Evolutionary conservation across 2,797 vertebrate genomes (phyloP), one percentile per base, ranked within the genome.

Genomic region (Cirrhinus mrigala): DNA sequence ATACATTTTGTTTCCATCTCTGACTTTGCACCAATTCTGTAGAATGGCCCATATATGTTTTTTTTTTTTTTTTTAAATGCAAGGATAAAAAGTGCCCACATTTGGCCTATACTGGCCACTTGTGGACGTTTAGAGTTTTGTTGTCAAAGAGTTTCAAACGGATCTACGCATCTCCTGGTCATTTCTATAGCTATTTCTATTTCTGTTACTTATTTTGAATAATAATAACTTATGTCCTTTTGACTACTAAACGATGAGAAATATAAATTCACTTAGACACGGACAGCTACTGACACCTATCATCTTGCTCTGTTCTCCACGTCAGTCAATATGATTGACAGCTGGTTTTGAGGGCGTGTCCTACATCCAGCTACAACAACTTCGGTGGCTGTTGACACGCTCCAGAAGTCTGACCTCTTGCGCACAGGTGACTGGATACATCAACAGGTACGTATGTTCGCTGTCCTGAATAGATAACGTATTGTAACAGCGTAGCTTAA

Each of bases 271-370:
- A 46, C 46, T 3, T 18, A 18, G 0, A 27, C 56, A 46, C 2
- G 37, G 24, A 46, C 16, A 44, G 33, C n/a, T 15, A 18, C 1
- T 54, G 15, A 54, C 20, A 60, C 2, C 22, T 24, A 10, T 8
- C 3, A 20, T 56, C 24, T 79, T 48, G 7, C 40, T 48, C 8
- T 68, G 16, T 37, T 37, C 27, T 29, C 14, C 14, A 8, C 48
- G 73, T 29, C 60, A 76, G 1, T 54, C 54, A 79, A 12, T 79
- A 37, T 62, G 66, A 60, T 71, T 48, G 68, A 74, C 84, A 80
- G 1, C 40, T 74, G 84, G 58, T 44, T 52, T 79, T n/a, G 29
- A 11, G 77, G 84, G 84, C 68, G 84, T 85, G 84, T 46, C 69
- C 64, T 60, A 8, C 1, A 71, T 44, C 9, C 27, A 40, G 20